A percentile compares a stretch with the other conserved stretches of the same genome.
Conservation (phyloP, 1,140 invertebrate species). For the Liolophura sinensis region DNA sequence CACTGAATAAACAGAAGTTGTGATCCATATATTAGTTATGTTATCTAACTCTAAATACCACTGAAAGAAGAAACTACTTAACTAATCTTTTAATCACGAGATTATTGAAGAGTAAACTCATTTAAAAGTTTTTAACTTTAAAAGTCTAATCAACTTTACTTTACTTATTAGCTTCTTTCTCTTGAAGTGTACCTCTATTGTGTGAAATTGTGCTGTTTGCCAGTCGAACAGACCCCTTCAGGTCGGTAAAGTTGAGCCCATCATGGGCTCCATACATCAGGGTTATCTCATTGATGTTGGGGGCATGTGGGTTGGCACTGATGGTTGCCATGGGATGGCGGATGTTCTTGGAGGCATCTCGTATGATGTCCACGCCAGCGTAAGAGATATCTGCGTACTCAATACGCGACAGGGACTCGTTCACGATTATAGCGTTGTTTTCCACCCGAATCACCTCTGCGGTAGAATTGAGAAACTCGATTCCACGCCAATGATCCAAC, state of each 20-base stretch:
- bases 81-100: no score
- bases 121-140: neutral
- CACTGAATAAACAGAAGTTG: no score
- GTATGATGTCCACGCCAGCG: conserved; percentile 68
- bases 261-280: conserved; percentile 86
- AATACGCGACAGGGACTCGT: conserved; percentile 76
- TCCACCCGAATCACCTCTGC: conserved; percentile 15
- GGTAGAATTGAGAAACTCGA: conserved; percentile 57
- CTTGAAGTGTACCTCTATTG: conserved; percentile 71
- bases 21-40: no score
- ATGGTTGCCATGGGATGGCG: conserved; percentile 85
- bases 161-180: neutral
- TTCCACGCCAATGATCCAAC: conserved; percentile 50
- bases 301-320: conserved; percentile 84
- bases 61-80: no score
- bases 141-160: neutral
- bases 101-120: no score
- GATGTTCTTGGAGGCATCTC: conserved; percentile 67
- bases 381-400: conserved; percentile 78
- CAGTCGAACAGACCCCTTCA: conserved; percentile 79
- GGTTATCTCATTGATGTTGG: conserved; percentile 77
- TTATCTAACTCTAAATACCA: no score
- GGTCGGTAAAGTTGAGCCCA: conserved; percentile 85
- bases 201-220: conserved; percentile 78
- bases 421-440: conserved; percentile 42